These are phyloP conservation scores for Pteria penguin DNA, from an alignment of 2,888 invertebrate species.

Conservation along the genomic window DNA sequence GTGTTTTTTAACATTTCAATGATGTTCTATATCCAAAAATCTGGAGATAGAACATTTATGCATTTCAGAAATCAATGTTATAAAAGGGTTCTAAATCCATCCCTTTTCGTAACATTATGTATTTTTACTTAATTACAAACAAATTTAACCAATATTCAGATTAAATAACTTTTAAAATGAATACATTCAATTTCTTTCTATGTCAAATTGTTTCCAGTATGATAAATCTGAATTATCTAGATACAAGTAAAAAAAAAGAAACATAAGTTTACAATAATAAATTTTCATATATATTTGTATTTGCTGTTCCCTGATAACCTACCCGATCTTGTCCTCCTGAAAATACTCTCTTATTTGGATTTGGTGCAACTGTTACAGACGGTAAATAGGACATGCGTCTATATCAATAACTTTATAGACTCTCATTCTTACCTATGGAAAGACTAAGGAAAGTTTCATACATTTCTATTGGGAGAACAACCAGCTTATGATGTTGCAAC, in stretches of 20 bases:
- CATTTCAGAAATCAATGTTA: not conserved
- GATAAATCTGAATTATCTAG: too few relatives aligned
- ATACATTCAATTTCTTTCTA: too few relatives aligned
- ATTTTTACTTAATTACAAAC: too few relatives aligned
- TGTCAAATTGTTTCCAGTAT: too few relatives aligned
- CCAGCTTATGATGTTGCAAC: not conserved
- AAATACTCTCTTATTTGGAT: not conserved
- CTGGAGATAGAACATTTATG: not conserved
- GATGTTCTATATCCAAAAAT: not conserved
- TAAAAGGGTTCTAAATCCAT: too few relatives aligned
- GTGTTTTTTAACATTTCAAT: not conserved
- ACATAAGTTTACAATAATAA: too few relatives aligned
- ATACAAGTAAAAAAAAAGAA: too few relatives aligned
- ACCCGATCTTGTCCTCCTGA: not conserved
- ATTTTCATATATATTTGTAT: too few relatives aligned
- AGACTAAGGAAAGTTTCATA: conserved; percentile 22
- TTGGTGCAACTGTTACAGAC: not conserved
- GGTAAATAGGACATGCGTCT: not conserved
- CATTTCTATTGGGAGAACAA: conserved; percentile 4
- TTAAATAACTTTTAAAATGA: too few relatives aligned
- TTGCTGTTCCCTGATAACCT: too few relatives aligned
- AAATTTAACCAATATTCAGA: too few relatives aligned
- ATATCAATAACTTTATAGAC: not conserved
- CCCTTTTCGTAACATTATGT: too few relatives aligned
- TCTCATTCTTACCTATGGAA: conserved; percentile 16